A percentile compares a stretch with the other conserved stretches of the same genome.
Conservation (phyloP, 2,113 vertebrate genomes). For the Thalassoma bifasciatum region DNA sequence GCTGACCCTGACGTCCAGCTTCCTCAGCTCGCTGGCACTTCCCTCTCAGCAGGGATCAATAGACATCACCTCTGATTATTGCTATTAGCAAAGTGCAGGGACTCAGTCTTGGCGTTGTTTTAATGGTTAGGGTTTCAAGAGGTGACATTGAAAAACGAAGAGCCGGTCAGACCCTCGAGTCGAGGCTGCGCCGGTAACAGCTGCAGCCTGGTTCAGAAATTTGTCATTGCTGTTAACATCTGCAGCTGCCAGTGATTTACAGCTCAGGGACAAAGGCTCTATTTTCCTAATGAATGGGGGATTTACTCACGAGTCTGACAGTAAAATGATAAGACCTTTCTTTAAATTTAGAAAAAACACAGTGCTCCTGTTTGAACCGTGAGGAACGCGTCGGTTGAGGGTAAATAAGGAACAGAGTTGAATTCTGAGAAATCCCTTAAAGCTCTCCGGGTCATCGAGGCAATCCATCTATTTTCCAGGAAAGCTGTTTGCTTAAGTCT, state of each 20-base stretch:
- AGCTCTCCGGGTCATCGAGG: conserved; percentile 33
- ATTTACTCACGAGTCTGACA: background rate
- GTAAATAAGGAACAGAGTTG: background rate
- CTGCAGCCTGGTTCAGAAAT: conserved; percentile 19
- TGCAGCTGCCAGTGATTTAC: conserved; percentile 26
- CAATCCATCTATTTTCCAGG: conserved; percentile 50
- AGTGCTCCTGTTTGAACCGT: conserved; percentile 10
- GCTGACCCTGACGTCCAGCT: background rate
- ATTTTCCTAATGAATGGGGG: conserved; percentile 22
- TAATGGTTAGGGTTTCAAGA: background rate
- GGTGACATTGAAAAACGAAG: conserved; percentile 19
- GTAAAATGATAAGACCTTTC: conserved; percentile 2
- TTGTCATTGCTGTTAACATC: background rate
- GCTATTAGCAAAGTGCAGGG: conserved; percentile 22
- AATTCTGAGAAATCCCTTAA: conserved; percentile 39
- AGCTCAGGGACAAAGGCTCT: conserved; percentile 34
- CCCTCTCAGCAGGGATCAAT: conserved; percentile 20
- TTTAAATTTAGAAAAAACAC: background rate
- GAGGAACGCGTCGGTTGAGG: background rate
- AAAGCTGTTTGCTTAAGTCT: conserved; percentile 49
- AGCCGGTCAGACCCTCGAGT: conserved; percentile 2
- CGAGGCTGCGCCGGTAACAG: conserved; percentile 17
- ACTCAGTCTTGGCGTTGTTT: conserved; percentile 14
- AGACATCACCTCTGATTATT: conserved; percentile 40
- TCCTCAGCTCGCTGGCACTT: background rate